Evolutionary conservation across 2,888 invertebrate species (phyloP), one percentile per base, ranked within the genome.

Genomic region (Polylopha cassiicola): DNA sequence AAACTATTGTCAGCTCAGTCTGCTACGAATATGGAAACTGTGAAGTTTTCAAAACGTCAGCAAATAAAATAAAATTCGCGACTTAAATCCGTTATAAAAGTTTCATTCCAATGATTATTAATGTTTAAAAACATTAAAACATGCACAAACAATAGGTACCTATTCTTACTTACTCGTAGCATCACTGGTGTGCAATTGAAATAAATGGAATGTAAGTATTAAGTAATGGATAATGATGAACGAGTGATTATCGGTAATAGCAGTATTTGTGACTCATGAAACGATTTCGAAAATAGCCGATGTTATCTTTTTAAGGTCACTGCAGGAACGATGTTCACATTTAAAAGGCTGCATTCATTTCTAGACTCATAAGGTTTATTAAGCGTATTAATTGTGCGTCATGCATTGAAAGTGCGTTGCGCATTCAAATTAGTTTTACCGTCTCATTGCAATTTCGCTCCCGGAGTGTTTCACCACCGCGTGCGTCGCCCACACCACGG

Each of bases 401-500:
- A 32, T 24, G 29, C 22, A 27, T 11, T 8, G 30, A 42, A 46
- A 43, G 43, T 51, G 50, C 51, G 61, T 36, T 52, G 51, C 64
- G 73, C 67, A 76, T 77, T 63, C 51, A 55, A 73, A 76, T 71
- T 55, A 56, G 51, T 46, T 58, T 56, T 60, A 58, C 59, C 59
- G 66, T 65, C 58, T 68, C 71, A 73, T 57, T 73, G 65, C 65
- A 65, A 58, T 65, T 66, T 61, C 53, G 51, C 50, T 49, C 51
- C 50, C 53, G 48, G 47, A 55, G 49, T 44, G 64, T 78, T 77
- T 76, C 73, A 62, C 69, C 69, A 73, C 50, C 48, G 37, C 15
- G 29, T 43, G 55, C 50, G 53, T 61, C 74, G 68, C 78, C 78
- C 67, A 75, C 76, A 66, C 51, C 48, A 50, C 59, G 62, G 78